These are phyloP conservation scores for Hypomesus transpacificus DNA, from an alignment of 2,113 vertebrate species.

Conservation along the genomic window DNA sequence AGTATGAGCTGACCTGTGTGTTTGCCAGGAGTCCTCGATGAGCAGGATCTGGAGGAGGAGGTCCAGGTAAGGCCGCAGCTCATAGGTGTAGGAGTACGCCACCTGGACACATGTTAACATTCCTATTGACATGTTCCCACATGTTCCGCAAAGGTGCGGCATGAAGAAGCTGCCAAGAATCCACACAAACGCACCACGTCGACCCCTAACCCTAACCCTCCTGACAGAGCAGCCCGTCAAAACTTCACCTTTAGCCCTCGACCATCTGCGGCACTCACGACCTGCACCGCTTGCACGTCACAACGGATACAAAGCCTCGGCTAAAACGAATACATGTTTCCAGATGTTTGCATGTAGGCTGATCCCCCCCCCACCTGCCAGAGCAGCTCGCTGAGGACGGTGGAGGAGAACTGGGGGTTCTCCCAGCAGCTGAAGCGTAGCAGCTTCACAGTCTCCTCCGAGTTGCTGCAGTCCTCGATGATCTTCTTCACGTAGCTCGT, in stretches of 20 bases:
- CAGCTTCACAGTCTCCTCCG: constrained; percentile 96
- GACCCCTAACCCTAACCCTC: no score
- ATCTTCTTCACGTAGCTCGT: constrained; percentile 99
- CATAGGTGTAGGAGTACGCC: constrained; percentile 97
- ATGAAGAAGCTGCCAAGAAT: background rate
- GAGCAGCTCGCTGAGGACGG: constrained; percentile 96
- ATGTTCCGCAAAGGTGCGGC: background rate
- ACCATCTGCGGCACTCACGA: no score
- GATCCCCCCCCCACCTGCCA: constrained; percentile 85
- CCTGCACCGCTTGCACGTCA: no score
- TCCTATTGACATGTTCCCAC: constrained; percentile 11
- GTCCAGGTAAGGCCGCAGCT: constrained; percentile 97
- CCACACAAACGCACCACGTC: no score
- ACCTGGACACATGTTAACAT: constrained; percentile 71
- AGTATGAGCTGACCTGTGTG: constrained; percentile 83
- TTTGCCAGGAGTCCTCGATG: constrained; percentile 99
- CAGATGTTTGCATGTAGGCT: no score
- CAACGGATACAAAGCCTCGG: no score
- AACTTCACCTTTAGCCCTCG: no score
- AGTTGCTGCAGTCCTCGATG: constrained; percentile 99
- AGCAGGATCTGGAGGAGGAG: constrained; percentile 95
- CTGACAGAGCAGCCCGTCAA: no score
- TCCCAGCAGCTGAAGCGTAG: constrained; percentile 99
- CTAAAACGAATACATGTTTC: no score
- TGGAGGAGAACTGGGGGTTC: constrained; percentile 98